Evolutionary conservation across 1,140 invertebrate species (phyloP).

Genomic region (Triops longicaudatus): DNA sequence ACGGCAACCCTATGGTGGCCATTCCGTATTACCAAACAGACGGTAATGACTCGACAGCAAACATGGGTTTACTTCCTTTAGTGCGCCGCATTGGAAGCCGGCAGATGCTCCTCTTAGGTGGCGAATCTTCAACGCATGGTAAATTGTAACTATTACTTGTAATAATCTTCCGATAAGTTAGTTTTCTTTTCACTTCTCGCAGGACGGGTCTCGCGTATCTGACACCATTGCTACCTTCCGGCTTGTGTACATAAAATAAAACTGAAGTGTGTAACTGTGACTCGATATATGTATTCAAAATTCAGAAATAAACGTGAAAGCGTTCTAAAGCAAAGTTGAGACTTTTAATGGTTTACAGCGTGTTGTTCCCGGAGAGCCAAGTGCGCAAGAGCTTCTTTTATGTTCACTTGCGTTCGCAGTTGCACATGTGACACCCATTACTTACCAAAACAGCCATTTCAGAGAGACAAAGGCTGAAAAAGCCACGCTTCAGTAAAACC

Average conservation of each 20-base stretch:
- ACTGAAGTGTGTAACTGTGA: too few relatives aligned
- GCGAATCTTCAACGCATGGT: slow-evolving; percentile 26
- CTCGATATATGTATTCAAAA: too few relatives aligned
- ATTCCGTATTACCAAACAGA: slow-evolving; percentile 8
- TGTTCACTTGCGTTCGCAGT: neutral
- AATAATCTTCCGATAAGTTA: neutral
- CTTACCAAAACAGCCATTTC: neutral
- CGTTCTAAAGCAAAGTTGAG: too few relatives aligned
- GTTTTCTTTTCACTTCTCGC: neutral
- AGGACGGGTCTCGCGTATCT: neutral
- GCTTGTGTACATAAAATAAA: neutral
- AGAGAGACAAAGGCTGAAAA: neutral
- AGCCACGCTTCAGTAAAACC: neutral
- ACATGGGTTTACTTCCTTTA: neutral
- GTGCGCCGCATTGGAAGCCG: slow-evolving; percentile 26
- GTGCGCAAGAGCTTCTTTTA: neutral
- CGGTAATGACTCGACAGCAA: slow-evolving; percentile 16
- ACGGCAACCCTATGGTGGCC: neutral
- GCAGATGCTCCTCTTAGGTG: slow-evolving; percentile 27
- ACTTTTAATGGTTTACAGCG: neutral
- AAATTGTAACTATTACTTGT: neutral
- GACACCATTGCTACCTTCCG: neutral
- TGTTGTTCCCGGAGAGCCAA: neutral
- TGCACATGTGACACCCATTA: neutral
- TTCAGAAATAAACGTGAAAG: too few relatives aligned